A percentile compares a stretch with the other conserved stretches of the same genome.
phyloP scores from a whole-genome alignment of 1,140 invertebrate genomes.

The Melitaea cinxia region DNA sequence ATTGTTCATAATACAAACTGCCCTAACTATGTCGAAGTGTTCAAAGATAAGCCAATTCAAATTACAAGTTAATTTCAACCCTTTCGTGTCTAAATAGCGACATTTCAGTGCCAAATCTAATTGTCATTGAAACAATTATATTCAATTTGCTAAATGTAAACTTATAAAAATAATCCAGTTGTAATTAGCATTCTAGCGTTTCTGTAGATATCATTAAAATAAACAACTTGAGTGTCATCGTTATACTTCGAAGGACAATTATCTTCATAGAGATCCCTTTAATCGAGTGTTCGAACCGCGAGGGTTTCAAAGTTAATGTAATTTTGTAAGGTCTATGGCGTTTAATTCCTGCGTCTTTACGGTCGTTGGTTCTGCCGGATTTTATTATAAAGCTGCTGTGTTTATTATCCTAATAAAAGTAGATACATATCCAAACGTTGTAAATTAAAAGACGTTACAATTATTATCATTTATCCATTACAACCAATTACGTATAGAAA shows the following conservation, averaged over 20 bases:
- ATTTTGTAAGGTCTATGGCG: neutral
- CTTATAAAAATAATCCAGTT: too few species aligned
- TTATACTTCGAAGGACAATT: neutral
- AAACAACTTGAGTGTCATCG: too few species aligned
- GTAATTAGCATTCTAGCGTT: too few species aligned
- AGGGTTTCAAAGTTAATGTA: neutral
- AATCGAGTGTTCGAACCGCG: neutral
- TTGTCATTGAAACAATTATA: neutral
- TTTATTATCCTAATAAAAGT: too few species aligned
- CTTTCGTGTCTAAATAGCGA: neutral
- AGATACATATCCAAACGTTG: too few species aligned
- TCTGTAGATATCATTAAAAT: too few species aligned
- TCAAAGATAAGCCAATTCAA: neutral
- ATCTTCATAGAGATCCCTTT: slow-evolving; percentile 1
- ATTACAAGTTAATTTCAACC: neutral
- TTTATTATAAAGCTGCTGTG: too few species aligned
- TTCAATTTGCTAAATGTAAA: too few species aligned
- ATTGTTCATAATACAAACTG: neutral
- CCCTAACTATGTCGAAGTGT: neutral
- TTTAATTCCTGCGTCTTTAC: neutral
- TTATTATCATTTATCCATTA: too few species aligned
- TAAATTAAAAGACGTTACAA: too few species aligned
- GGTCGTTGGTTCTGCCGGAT: neutral
- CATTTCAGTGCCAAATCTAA: neutral
- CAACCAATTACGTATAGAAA: too few species aligned